These are phyloP conservation scores for Platanista minor DNA, from an alignment of 2,113 vertebrate genomes.

Conservation along the genomic window DNA sequence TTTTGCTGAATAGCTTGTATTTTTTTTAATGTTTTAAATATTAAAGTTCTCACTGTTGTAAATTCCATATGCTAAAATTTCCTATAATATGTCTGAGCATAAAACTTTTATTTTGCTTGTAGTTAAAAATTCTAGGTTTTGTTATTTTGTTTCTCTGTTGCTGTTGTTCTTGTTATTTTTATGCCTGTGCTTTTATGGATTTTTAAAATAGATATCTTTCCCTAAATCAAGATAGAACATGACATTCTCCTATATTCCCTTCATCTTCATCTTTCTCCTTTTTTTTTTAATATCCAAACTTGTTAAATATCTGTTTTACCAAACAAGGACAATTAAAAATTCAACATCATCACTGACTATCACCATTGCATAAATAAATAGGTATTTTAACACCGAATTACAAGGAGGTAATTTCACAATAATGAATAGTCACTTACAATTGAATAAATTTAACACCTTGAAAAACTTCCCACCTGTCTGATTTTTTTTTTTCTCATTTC, in stretches of 20 bases:
- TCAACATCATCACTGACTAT: constrained; percentile 7
- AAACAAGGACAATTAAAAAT: constrained; percentile 26
- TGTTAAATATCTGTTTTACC: neutral
- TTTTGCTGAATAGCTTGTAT: neutral
- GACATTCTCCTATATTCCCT: neutral
- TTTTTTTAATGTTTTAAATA: constrained; percentile 3
- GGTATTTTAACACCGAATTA: constrained; percentile 28
- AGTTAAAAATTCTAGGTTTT: neutral
- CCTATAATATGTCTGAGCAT: neutral
- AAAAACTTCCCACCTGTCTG: neutral
- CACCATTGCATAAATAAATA: neutral
- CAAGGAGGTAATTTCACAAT: constrained; percentile 14
- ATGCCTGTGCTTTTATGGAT: neutral
- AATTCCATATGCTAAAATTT: neutral
- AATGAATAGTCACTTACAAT: constrained; percentile 32
- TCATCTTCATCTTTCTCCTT: neutral
- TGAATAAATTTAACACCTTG: neutral
- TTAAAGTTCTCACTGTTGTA: neutral
- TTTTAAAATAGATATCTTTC: neutral
- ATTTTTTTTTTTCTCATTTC: neutral
- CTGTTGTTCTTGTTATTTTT: neutral
- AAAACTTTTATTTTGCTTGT: neutral
- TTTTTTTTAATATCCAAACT: neutral
- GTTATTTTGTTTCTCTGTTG: neutral
- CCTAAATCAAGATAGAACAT: neutral